Evolutionary conservation across 2,113 vertebrate genomes (phyloP).

Genomic region (Xenus cinereus): DNA sequence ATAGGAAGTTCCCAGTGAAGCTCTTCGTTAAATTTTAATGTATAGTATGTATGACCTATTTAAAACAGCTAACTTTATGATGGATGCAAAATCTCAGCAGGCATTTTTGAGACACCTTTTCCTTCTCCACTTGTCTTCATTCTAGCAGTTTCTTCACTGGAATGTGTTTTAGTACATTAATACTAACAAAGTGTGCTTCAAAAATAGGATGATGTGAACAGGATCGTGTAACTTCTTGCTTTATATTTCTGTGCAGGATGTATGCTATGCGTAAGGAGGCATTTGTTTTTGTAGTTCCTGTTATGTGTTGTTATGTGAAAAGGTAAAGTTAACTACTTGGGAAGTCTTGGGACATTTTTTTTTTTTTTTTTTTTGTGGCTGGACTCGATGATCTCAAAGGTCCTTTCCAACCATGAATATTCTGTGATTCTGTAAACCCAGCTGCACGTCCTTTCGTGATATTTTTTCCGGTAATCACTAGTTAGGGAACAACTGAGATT

Average conservation of each 20-base stretch:
- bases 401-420: no score
- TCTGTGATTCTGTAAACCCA: neutral
- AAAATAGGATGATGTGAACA: neutral
- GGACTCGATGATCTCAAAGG: no score
- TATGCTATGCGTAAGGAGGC: neutral
- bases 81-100: neutral
- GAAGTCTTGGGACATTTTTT: no score
- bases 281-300: neutral
- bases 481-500: neutral
- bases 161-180: neutral
- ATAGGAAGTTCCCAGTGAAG: neutral
- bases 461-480: neutral
- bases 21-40: neutral
- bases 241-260: rapidly evolving
- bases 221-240: neutral
- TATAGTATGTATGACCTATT: neutral
- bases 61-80: neutral
- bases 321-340: neutral
- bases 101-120: neutral
- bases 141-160: neutral
- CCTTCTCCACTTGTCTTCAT: neutral
- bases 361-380: no score
- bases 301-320: neutral
- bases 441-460: neutral
- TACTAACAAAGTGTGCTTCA: neutral